Evolutionary conservation across 1,140 invertebrate species (phyloP).

Genomic region (Episyrphus balteatus): DNA sequence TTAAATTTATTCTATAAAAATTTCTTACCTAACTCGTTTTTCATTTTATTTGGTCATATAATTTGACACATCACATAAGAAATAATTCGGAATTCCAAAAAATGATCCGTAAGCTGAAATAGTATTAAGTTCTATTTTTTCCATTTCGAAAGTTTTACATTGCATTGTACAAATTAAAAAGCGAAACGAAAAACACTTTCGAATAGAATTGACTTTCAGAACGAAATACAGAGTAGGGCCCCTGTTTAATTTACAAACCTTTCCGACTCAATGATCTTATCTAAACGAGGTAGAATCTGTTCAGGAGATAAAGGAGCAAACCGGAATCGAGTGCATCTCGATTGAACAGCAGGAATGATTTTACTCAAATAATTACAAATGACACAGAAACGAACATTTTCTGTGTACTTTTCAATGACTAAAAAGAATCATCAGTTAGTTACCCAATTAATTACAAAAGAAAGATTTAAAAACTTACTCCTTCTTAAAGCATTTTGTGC

Average conservation of each 20-base stretch:
- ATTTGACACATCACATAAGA: too few relatives aligned
- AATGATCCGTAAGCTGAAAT: too few relatives aligned
- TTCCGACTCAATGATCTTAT: constrained; percentile 77
- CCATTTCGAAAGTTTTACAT: too few relatives aligned
- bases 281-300: constrained; percentile 83
- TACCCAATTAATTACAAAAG: background rate
- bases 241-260: constrained; percentile 50
- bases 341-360: constrained; percentile 97
- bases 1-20: too few relatives aligned
- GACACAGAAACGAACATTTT: constrained; percentile 96
- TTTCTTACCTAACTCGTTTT: too few relatives aligned
- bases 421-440: constrained; percentile 14
- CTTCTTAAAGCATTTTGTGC: constrained; percentile 96
- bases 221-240: too few relatives aligned
- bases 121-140: too few relatives aligned
- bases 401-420: constrained; percentile 98
- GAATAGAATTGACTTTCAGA: background rate
- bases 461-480: constrained; percentile 56
- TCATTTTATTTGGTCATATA: too few relatives aligned
- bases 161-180: background rate
- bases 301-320: constrained; percentile 81
- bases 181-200: background rate
- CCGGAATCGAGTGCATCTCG: constrained; percentile 92
- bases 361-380: constrained; percentile 98
- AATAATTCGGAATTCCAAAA: too few relatives aligned